These are phyloP conservation scores for crab-eating macaque (Macaca fascicularis) DNA, from an alignment of 2,113 vertebrate genomes.

Conservation along the genomic window T2T-MFA8v1.1 NC_088377.1:23043501-23044000, in stretches of 20 bases:
- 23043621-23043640: neutral
- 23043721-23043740: neutral
- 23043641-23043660: neutral
- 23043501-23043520: neutral
- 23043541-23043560: neutral
- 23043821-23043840: neutral
- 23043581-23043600: neutral
- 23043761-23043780: neutral
- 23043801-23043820: neutral
- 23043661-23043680: neutral
- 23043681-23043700: neutral
- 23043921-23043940: neutral
- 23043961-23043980: neutral
- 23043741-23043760: neutral
- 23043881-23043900: neutral
- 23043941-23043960: neutral
- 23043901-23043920: neutral
- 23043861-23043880: neutral
- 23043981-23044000: neutral
- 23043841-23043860: slow-evolving; percentile 19
- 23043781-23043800: neutral
- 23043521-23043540: no score
- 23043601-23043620: neutral
- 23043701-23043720: neutral
- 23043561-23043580: neutral